Base-by-base conservation (phyloP, 2,888 invertebrate species). In the Nyleta sp. region DNA sequence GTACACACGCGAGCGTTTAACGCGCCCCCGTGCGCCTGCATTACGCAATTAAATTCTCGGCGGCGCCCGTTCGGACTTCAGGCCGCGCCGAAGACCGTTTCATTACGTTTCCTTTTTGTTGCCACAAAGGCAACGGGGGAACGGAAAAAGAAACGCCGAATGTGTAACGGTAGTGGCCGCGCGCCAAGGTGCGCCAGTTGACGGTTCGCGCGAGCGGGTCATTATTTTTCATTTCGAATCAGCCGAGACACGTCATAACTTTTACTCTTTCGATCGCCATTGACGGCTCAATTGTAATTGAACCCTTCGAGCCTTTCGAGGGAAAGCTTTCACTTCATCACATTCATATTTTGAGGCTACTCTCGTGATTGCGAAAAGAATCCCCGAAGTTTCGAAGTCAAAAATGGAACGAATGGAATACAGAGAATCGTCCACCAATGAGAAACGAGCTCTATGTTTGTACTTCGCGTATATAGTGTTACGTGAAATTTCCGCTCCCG, bases 41-140 rank as follows among this genome's bases (percentile, higher is more conserved):
- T 70, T 59, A 55, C 53, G 67, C 67, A 57, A 57, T 57, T 50
- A 59, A 70, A 40, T 59, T 38, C 65, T 11, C 13, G 22, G 46
- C 18, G 50, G 31, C n/a, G 11, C 22, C 10, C 33, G 44, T 22
- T 2, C 60, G 46, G 46, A 22, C 15, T 38, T 35, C 8, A 24
- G 38, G 35, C 48, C 52, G 40, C 42, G 8, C 13, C 42, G 35
- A 31, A 53, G 13, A 33, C 22, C 28, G 8, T 7, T 35, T 35
- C 35, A 33, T 35, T 22, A 10, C 22, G 46, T 13, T 13, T 48
- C 46, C 35, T 46, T 33, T 60, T 48, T 24, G 33, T 44, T 44
- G 4, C 2, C 33, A n/a, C 10, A 13, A 33, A 2, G 13, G 20
- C 33, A 17, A 46, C 2, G 11, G 18, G 33, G 8, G 18, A 33